phyloP scores from a whole-genome alignment of 2,113 vertebrate genomes.

The Oncorhynchus nerka region DNA sequence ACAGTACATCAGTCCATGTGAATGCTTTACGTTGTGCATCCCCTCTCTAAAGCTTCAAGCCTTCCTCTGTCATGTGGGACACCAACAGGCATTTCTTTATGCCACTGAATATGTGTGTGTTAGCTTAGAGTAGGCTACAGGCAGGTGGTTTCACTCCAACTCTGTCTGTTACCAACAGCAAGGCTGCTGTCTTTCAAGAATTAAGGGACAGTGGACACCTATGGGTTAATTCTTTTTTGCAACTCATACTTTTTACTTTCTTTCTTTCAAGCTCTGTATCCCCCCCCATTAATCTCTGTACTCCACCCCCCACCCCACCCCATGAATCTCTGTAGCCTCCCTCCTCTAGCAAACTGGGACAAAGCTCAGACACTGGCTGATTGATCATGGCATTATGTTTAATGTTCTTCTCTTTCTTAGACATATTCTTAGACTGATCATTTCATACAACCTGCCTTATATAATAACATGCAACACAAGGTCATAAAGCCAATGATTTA shows the following conservation, averaged over 20 bases:
- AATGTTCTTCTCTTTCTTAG: not conserved
- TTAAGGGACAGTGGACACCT: conserved; percentile 46
- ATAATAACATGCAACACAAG: not conserved
- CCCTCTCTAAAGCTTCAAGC: not conserved
- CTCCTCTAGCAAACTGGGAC: conserved; percentile 28
- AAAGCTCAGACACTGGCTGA: conserved; percentile 26
- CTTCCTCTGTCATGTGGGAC: not conserved
- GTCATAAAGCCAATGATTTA: not conserved
- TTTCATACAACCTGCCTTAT: not conserved
- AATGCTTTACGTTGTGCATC: not conserved
- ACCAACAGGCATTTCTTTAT: conserved; percentile 8
- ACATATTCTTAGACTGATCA: not conserved
- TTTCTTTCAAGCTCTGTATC: not conserved
- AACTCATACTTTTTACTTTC: conserved; percentile 16
- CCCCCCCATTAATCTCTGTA: conserved; percentile 19
- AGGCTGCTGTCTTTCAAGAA: conserved; percentile 25
- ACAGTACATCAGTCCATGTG: not conserved
- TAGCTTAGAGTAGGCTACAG: not conserved
- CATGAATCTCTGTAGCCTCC: conserved; percentile 13
- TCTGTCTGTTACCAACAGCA: conserved; percentile 10
- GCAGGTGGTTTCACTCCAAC: conserved; percentile 54
- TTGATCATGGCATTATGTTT: conserved; percentile 12
- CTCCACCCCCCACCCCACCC: conserved; percentile 7
- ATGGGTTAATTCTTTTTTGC: conserved; percentile 48
- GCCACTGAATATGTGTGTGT: not conserved